Evolutionary conservation across 2,113 vertebrate genomes (phyloP), one percentile per base, ranked within the genome.

Genomic region (Pterocles orientalis): DNA sequence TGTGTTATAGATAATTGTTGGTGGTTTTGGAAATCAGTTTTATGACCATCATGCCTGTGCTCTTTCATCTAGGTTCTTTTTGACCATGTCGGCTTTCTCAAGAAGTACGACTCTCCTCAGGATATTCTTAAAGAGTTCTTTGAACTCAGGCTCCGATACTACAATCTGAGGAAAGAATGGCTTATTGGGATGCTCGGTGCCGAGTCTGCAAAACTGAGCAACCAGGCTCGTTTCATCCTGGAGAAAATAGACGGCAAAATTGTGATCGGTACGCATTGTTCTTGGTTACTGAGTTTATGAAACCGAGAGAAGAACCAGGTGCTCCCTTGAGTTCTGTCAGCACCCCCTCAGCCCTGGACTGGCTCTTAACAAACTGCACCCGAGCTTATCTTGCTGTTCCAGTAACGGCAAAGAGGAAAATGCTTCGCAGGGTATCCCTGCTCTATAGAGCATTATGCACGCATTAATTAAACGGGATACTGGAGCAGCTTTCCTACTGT

Each of bases 141-240:
- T 94, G 98, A 99, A 53, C 97, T 99, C 93, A 97, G 99, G 51
- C 97, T 99, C 94, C 99, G 98, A 19, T 99, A 99, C 93, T 99
- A 99, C 18, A 57, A 28, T 29, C 96, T 99, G 97, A 99, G 99
- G 79, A 99, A 99, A 97, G 99, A 99, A 65, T 99, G 99, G 99
- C 96, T 99, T 39, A 39, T 97, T 12, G 99, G 99, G 71, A 99
- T 99, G 98, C 97, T 99, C 71, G 98, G 98, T 13, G 99, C 99
- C 3, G 99, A 99, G 93, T 98, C 98, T 54, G 95, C 98, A 36
- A 99, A 98, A 91, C 98, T 99, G 84, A 99, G 98, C 97, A 99
- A 99, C 97, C 99, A 99, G 97, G 99, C 99, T 58, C 99, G 99
- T 31, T 99, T 99, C 98, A 99, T 99, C 96, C 97, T 99, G 97